Base-by-base conservation (phyloP, 2,888 invertebrate species). In the Latrodectus hesperus region DNA sequence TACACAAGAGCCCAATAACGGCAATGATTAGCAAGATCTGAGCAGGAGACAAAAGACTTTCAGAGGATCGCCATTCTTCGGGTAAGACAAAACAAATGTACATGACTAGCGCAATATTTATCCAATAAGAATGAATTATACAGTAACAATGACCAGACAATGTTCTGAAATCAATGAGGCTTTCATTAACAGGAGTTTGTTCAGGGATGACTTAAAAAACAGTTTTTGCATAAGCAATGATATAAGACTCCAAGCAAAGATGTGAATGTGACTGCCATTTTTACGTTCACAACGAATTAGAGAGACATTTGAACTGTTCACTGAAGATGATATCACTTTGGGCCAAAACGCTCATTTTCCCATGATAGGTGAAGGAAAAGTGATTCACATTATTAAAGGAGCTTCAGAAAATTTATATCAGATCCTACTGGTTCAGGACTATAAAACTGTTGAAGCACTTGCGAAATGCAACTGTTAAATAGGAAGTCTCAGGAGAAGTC, bases 351-450 rank as follows among this genome's bases (percentile, higher is more conserved):
- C 26, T 55, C n/a, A 70, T 3, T n/a, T 22, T 12, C 17, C 52
- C 26, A 52, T 67, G 67, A 1, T 11, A n/a, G 49, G n/a, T 26
- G 26, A n/a, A 11, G 17, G 14, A 10, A 53, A 52, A 67, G 67
- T 67, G 22, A 51, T 51, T 38, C 67, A 65, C 12, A 67, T 67
- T 51, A 77, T 67, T 51, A 67, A 77, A 14, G 67, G 53, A 6
- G 17, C 51, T 10, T n/a, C 22, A 10, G 65, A 77, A 26, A 14
- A 77, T 52, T n/a, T 65, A 51, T 51, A 65, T 64, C 16, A n/a
- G 49, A 55, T 22, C 4, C 22, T 26, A 1, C 10, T 74, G 12
- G 16, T 64, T 17, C n/a, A 16, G n/a, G 49, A 75, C 16, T 9
- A 14, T 75, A 1, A 38, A 10, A 75, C n/a, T 14, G 49, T 64